A percentile compares a stretch with the other conserved stretches of the same genome.
These are phyloP conservation scores for Aldabrachelys gigantea DNA, from an alignment of 2,113 vertebrate species.

Conservation along the genomic window DNA sequence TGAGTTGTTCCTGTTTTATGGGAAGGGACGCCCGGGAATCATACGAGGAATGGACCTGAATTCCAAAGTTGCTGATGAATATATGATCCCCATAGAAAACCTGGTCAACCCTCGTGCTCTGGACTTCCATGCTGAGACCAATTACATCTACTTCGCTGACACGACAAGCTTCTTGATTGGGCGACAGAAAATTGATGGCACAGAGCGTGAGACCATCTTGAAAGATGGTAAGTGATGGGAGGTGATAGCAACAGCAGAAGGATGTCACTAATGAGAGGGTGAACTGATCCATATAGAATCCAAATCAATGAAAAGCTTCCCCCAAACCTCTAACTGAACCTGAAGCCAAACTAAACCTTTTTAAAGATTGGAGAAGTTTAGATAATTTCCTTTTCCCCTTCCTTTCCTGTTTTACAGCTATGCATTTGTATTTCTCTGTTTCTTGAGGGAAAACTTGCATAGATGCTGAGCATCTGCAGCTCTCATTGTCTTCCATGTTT, in stretches of 20 bases:
- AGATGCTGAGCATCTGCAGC: background rate
- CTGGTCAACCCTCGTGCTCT: constrained; percentile 96
- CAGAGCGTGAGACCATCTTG: constrained; percentile 91
- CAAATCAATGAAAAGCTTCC: background rate
- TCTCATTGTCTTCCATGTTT: background rate
- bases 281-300: background rate
- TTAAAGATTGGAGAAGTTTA: background rate
- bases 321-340: background rate
- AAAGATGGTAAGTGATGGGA: constrained; percentile 88
- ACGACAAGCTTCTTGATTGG: constrained; percentile 98
- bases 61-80: constrained; percentile 92
- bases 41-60: constrained; percentile 95
- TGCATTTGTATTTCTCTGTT: background rate
- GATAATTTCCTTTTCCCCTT: background rate
- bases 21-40: constrained; percentile 96
- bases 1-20: constrained; percentile 98
- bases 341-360: background rate
- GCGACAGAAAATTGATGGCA: constrained; percentile 94
- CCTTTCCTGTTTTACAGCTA: background rate
- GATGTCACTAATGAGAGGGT: background rate
- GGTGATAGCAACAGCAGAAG: background rate
- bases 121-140: constrained; percentile 93
- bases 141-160: constrained; percentile 97
- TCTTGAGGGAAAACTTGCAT: background rate
- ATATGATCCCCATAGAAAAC: constrained; percentile 95